A percentile compares a stretch with the other conserved stretches of the same genome.
Evolutionary conservation across 2,797 vertebrate species (phyloP).

Genomic region (Sebastes baramenuke): DNA sequence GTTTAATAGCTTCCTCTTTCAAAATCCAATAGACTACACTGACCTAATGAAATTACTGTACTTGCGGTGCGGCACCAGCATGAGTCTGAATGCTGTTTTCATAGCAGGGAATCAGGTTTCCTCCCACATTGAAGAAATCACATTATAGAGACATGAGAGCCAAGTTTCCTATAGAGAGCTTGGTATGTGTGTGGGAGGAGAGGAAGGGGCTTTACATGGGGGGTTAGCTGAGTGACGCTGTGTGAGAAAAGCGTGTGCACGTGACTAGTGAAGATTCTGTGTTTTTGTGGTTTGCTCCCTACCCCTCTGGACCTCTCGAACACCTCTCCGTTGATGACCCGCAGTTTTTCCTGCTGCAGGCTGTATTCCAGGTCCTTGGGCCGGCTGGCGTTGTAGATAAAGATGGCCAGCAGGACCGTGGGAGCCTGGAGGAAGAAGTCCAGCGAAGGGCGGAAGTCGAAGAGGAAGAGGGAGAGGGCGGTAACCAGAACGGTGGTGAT

Average conservation of each 20-base stretch:
- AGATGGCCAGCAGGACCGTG: slow-evolving; percentile 92
- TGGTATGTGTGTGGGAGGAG: slow-evolving; percentile 32
- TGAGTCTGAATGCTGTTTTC: slow-evolving; percentile 34
- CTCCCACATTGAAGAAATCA: slow-evolving; percentile 37
- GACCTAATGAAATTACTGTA: slow-evolving; percentile 40
- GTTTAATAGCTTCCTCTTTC: slow-evolving; percentile 20
- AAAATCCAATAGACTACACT: slow-evolving; percentile 8
- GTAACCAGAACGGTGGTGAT: slow-evolving; percentile 95
- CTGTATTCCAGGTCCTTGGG: slow-evolving; percentile 79
- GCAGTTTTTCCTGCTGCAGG: slow-evolving; percentile 86
- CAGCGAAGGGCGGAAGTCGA: slow-evolving; percentile 92
- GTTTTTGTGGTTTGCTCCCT: slow-evolving; percentile 56
- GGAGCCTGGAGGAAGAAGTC: slow-evolving; percentile 97
- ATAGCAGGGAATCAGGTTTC: slow-evolving; percentile 47
- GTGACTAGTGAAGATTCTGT: neutral
- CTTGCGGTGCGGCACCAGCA: neutral
- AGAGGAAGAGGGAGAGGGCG: slow-evolving; percentile 89
- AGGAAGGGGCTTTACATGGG: neutral
- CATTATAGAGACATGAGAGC: slow-evolving; percentile 50
- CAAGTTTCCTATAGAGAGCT: slow-evolving; percentile 26
- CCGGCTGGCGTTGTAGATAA: slow-evolving; percentile 92
- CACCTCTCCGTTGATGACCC: slow-evolving; percentile 86
- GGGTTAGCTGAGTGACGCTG: neutral
- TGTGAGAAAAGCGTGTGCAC: neutral
- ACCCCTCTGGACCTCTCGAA: slow-evolving; percentile 94